Evolutionary conservation across 2,888 invertebrate species (phyloP).

Genomic region (Dryobotodes eremita): DNA sequence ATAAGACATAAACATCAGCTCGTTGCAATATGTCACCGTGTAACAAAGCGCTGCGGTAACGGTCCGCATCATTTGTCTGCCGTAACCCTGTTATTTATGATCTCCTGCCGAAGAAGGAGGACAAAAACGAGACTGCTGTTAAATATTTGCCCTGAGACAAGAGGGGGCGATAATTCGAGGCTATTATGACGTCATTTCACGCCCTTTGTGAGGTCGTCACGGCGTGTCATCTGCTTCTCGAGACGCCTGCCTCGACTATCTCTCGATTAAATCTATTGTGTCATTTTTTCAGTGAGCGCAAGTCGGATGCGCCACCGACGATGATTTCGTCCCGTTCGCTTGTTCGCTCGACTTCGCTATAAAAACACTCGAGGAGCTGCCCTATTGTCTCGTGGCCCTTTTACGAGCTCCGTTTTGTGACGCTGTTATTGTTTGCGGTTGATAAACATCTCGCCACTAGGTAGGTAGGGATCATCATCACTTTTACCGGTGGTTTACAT

Average conservation of each 20-base stretch:
- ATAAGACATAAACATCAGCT: conserved; percentile 90
- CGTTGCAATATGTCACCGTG: conserved; percentile 87
- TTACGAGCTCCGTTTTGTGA: conserved; percentile 89
- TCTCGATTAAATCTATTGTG: conserved; percentile 90
- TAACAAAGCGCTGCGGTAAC: conserved; percentile 89
- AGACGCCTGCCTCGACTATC: conserved; percentile 90
- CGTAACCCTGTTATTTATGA: conserved; percentile 88
- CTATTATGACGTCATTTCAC: conserved; percentile 91
- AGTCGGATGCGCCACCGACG: conserved; percentile 90
- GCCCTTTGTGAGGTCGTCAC: conserved; percentile 90
- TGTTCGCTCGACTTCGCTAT: conserved; percentile 87
- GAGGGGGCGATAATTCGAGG: conserved; percentile 90
- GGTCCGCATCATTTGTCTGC: conserved; percentile 88
- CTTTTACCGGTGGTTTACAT: conserved; percentile 86
- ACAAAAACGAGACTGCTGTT: conserved; percentile 89
- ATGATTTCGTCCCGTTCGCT: conserved; percentile 88
- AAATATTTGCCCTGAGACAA: conserved; percentile 91
- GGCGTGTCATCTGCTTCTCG: conserved; percentile 90
- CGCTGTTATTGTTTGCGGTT: conserved; percentile 90
- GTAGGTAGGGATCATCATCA: conserved; percentile 89
- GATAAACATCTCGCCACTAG: conserved; percentile 90
- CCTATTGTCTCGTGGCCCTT: conserved; percentile 89
- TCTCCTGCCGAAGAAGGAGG: conserved; percentile 87
- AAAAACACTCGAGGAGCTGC: conserved; percentile 88
- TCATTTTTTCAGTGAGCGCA: conserved; percentile 87